A percentile compares a stretch with the other conserved stretches of the same genome.
Evolutionary conservation across 2,888 invertebrate species (phyloP).

Genomic region (Meliscaeva auricollis): DNA sequence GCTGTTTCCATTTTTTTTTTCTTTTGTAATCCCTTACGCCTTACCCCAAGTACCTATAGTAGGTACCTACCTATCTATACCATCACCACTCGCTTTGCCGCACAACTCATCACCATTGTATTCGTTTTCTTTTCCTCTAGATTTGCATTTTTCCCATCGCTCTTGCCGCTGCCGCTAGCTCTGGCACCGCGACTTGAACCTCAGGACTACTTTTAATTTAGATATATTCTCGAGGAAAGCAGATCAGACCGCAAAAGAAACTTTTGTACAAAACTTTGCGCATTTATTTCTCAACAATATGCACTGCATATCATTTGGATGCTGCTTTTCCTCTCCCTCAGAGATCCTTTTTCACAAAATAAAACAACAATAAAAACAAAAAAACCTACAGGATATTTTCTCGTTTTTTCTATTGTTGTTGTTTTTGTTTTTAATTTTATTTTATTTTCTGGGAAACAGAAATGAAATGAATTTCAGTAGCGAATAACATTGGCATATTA

Average conservation of each 20-base stretch:
- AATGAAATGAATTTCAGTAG: constrained; percentile 67
- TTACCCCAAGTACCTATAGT: neutral
- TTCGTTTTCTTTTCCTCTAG: constrained; percentile 66
- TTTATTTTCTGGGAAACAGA: constrained; percentile 32
- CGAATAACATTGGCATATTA: constrained; percentile 74
- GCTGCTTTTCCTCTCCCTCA: constrained; percentile 64
- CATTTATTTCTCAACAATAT: constrained; percentile 76
- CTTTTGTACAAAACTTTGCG: constrained; percentile 75
- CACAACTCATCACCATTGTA: constrained; percentile 59
- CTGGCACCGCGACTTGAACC: constrained; percentile 50
- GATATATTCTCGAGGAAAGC: constrained; percentile 76
- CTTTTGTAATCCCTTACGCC: neutral
- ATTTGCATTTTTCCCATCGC: constrained; percentile 74
- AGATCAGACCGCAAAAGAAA: constrained; percentile 76
- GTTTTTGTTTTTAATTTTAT: constrained; percentile 12
- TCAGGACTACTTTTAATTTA: constrained; percentile 76
- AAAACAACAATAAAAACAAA: constrained; percentile 12
- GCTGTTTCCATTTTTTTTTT: constrained; percentile 65
- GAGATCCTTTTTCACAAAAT: constrained; percentile 49
- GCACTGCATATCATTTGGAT: constrained; percentile 76
- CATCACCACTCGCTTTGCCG: constrained; percentile 11
- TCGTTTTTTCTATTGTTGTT: constrained; percentile 31
- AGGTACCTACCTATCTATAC: neutral
- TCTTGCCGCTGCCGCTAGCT: neutral
- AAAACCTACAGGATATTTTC: constrained; percentile 30